Evolutionary conservation across 1,140 invertebrate genomes (phyloP), one percentile per base, ranked within the genome.

Genomic region (Drosophila obscura): DNA sequence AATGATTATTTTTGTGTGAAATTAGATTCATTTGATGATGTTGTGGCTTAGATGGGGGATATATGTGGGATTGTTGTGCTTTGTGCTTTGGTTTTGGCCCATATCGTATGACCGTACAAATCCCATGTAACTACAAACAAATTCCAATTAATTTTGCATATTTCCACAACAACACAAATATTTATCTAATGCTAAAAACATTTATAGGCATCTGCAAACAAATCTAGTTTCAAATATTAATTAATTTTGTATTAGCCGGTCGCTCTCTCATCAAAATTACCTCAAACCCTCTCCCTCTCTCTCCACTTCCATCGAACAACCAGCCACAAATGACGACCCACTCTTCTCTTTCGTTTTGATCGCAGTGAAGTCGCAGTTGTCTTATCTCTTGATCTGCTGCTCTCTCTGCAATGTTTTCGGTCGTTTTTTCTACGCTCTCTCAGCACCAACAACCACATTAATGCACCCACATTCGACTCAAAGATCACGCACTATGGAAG

Each of bases 141-240:
- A 66, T 66, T 83, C 52, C 77, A 80, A 81, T 77, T 85, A 77
- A 80, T 80, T 80, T 67, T 56, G 59, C 80, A 65, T 73, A 63
- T 79, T 74, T 74, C 53, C 61, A 71, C 72, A 39, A 28, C 39
- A 45, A 13, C 39, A 66, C 53, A 75, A 73, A 73, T 76, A 84
- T 84, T 72, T 67, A 67, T 72, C 69, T 69, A 82, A 82, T 39
- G 80, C 57, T 67, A 62, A 62, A 48, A 56, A 35, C 50, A 69
- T 44, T 73, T 60, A 64, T 68, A 74, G 67, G 69, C 73, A 51
- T 44, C 53, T 22, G 43, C 44, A 55, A 68, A 68, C 65, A 75
- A 80, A 65, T 69, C 24, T 6, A 41, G 59, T 58, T 63, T 69
- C 73, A 77, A 85, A 84, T 77, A 84, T 85, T 85, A 84, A 84